Evolutionary conservation across 1,140 invertebrate species (phyloP), one percentile per base, ranked within the genome.

Genomic region (Dryas iulia): DNA sequence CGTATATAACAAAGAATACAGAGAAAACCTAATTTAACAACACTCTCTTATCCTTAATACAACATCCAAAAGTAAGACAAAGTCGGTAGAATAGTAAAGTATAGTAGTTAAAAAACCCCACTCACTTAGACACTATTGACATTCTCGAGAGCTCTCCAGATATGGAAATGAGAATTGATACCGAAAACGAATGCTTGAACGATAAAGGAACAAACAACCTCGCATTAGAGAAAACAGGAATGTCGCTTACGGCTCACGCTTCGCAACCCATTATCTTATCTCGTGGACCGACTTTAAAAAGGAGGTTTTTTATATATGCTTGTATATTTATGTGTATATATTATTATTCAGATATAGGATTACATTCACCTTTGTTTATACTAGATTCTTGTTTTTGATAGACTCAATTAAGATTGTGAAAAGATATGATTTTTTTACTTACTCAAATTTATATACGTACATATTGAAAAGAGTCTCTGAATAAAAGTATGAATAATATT

Each of bases 151-250:
- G 56, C 56, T 47, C 57, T 54, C 64, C 57, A 59, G 57, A 59
- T 66, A 66, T 66, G 64, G 64, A 59, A 59, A 66, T 66, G 59
- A 66, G 64, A 33, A 14, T 30, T 26, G 59, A 61, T 52, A 53
- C 39, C 59, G 39, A 52, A 28, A 25, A 26, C n/a, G 39, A 47
- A 47, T 47, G 21, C 24, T 21, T 8, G 23, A n/a, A 12, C 59
- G 59, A 60, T 60, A 60, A 53, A 52, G 39, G 59, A 62, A 30
- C 59, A 62, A 62, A 61, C 59, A 61, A 26, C 12, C 35, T 52
- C 25, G 59, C 59, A 47, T 61, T 53, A 47, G 59, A 62, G 23
- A 4, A 7, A 7, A 31, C 57, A 10, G 18, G 59, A 53, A 52
- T 14, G 35, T 62, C 62, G 30, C 47, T 52, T 18, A 57, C n/a